Evolutionary conservation across 2,113 vertebrate species (phyloP).

Genomic region (Ifrita kowaldi): DNA sequence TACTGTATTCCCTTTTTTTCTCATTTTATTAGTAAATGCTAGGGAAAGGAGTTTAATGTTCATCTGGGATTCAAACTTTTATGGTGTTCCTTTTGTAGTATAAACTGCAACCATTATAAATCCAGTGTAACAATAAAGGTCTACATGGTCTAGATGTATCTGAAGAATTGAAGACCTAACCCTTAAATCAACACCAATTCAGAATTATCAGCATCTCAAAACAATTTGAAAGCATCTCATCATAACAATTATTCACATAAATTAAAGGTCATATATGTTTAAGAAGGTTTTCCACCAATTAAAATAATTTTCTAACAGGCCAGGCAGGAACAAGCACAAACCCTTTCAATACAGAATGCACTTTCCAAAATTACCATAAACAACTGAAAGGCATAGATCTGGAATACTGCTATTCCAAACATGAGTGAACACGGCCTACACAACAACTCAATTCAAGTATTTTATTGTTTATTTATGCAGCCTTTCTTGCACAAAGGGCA

Average conservation of each 20-base stretch:
- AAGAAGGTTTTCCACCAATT: not conserved
- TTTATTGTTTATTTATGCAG: not conserved
- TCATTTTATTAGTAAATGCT: not conserved
- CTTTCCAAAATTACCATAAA: not conserved
- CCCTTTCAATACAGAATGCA: not conserved
- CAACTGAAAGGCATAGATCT: not conserved
- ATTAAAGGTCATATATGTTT: not conserved
- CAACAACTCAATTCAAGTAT: not conserved
- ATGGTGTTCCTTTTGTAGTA: not conserved
- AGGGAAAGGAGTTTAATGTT: not conserved
- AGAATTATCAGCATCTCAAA: not conserved
- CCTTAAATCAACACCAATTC: not conserved
- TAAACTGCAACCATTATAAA: not conserved
- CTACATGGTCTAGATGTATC: not conserved
- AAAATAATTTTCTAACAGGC: not conserved
- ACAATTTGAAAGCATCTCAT: not conserved
- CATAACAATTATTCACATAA: not conserved
- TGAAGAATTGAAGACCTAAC: not conserved
- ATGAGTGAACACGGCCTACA: not conserved
- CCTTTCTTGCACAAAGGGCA: not conserved
- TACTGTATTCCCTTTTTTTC: not conserved
- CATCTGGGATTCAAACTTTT: not conserved
- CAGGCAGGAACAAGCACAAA: not conserved
- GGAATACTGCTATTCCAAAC: not conserved
- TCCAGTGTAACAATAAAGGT: not conserved